Percentiles rank a stretch among this genome's conserved stretches.
Conservation (phyloP, 64 coral and sea anemone species). For the Astreopora myriophthalma region DNA sequence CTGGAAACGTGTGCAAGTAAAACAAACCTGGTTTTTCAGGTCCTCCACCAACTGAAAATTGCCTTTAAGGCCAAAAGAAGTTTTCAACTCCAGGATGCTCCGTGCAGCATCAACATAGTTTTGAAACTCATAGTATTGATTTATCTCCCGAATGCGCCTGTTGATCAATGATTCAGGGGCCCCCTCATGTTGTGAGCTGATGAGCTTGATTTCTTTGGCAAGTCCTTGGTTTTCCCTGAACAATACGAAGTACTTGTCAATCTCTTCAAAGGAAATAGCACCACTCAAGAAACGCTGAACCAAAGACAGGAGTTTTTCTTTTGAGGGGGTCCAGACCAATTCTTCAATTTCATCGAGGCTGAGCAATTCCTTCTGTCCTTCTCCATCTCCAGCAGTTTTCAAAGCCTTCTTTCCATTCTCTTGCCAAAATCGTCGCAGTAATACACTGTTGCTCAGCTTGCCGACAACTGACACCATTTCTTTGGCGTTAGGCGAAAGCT, state of each 20-base stretch:
- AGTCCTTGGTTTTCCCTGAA: not conserved
- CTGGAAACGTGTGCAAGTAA: not conserved
- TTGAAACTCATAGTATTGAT: conserved; percentile 25
- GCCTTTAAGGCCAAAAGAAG: conserved; percentile 2
- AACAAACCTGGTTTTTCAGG: conserved; percentile 22
- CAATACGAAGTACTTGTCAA: conserved; percentile 43
- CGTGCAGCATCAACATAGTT: conserved; percentile 3
- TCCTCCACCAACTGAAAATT: conserved; percentile 17
- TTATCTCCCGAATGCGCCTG: not conserved
- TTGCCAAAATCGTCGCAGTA: conserved; percentile 57
- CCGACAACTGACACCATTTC: conserved; percentile 3
- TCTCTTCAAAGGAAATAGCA: conserved; percentile 15
- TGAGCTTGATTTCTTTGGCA: conserved; percentile 26
- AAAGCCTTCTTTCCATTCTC: conserved; percentile 1
- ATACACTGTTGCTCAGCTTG: not conserved
- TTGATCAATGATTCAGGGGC: not conserved
- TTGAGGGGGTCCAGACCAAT: conserved; percentile 29
- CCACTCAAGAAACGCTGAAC: conserved; percentile 2
- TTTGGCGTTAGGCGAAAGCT: conserved; percentile 23
- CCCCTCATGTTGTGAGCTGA: not conserved
- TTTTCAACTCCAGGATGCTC: conserved; percentile 40
- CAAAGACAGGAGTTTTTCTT: not conserved
- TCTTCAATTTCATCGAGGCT: conserved; percentile 27
- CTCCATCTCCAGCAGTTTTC: not conserved
- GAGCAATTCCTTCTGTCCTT: not conserved